These are phyloP conservation scores for Megamerina dolium DNA, from an alignment of 2,888 invertebrate species.

Conservation along the genomic window DNA sequence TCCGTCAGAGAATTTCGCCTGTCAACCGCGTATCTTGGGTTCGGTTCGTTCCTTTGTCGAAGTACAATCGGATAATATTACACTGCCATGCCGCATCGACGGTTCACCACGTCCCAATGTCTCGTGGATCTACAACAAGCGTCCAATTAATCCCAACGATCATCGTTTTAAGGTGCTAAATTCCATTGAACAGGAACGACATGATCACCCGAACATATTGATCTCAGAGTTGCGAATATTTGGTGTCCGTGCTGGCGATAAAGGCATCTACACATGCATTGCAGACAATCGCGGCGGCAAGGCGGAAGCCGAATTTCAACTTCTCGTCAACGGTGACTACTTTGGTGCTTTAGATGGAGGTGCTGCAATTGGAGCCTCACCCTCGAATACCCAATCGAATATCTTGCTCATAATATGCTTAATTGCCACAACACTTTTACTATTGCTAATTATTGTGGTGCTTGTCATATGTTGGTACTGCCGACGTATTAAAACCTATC, in stretches of 20 bases:
- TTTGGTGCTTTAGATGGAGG: slow-evolving; percentile 40
- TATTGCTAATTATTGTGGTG: slow-evolving; percentile 54
- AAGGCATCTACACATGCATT: slow-evolving; percentile 70
- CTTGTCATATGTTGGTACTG: slow-evolving; percentile 52
- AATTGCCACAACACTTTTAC: slow-evolving; percentile 55
- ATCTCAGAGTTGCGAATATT: slow-evolving; percentile 59
- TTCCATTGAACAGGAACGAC: slow-evolving; percentile 34
- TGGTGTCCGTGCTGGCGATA: slow-evolving; percentile 58
- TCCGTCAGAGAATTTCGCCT: slow-evolving; percentile 70
- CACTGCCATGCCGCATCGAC: slow-evolving; percentile 61
- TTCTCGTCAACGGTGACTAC: slow-evolving; percentile 52
- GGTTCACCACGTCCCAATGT: slow-evolving; percentile 68
- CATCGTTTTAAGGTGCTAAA: slow-evolving; percentile 37
- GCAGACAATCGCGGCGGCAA: slow-evolving; percentile 78
- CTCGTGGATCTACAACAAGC: slow-evolving; percentile 55
- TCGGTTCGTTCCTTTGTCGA: slow-evolving; percentile 53
- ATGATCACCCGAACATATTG: slow-evolving; percentile 24
- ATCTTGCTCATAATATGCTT: slow-evolving; percentile 47
- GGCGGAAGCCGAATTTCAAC: slow-evolving; percentile 67
- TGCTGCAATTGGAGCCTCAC: slow-evolving; percentile 37
- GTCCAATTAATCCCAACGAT: slow-evolving; percentile 38
- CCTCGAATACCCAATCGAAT: slow-evolving; percentile 50
- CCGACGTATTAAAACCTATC: slow-evolving; percentile 52
- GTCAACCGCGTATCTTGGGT: slow-evolving; percentile 64
- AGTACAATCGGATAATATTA: slow-evolving; percentile 61